phyloP scores from a whole-genome alignment of 2,797 vertebrate genomes.

The Sebastiscus albofasciatus region DNA sequence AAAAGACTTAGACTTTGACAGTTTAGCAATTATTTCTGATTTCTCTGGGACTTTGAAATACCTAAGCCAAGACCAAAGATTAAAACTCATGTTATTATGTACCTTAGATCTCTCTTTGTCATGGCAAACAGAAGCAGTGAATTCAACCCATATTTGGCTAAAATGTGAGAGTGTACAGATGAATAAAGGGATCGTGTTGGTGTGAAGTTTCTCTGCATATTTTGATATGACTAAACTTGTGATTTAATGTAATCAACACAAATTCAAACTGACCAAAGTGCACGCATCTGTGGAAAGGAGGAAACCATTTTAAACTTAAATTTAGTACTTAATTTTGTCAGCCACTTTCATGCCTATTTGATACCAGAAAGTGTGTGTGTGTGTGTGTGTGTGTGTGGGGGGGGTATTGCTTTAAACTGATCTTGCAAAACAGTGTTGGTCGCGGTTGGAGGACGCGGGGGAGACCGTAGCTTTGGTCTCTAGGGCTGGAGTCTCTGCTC shows the following conservation, averaged over 20 bases:
- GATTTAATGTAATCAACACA: background rate
- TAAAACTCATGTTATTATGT: background rate
- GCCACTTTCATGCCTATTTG: background rate
- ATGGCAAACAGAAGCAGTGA: background rate
- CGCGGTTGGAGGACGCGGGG: accelerated
- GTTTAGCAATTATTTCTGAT: background rate
- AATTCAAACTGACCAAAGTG: background rate
- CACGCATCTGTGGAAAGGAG: background rate
- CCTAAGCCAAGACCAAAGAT: background rate
- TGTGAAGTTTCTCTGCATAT: background rate
- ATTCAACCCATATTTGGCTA: background rate
- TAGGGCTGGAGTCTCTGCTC: too few relatives aligned
- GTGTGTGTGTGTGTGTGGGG: too few relatives aligned
- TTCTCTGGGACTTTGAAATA: background rate
- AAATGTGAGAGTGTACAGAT: background rate
- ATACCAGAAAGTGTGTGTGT: too few relatives aligned
- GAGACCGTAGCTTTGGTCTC: too few relatives aligned
- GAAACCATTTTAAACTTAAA: background rate
- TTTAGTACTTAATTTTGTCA: background rate
- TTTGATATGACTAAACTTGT: background rate
- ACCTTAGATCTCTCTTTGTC: background rate
- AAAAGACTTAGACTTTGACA: background rate
- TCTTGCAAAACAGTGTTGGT: too few relatives aligned
- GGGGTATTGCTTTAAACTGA: background rate
- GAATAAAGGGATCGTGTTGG: background rate